These are phyloP conservation scores for Zygogramma bicolorata DNA, from an alignment of 2,888 invertebrate genomes.

Conservation along the genomic window DNA sequence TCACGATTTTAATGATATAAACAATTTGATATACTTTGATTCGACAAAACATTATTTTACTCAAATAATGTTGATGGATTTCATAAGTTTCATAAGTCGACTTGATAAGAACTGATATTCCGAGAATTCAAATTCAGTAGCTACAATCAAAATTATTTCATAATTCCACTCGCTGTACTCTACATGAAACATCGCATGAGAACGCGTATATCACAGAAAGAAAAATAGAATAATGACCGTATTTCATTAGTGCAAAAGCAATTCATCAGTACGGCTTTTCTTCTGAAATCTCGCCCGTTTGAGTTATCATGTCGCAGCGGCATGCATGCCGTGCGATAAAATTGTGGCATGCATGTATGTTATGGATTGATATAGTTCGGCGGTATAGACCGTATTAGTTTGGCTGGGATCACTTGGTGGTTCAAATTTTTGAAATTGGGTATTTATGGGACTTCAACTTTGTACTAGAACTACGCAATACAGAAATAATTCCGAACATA, in stretches of 20 bases:
- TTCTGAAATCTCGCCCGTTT: conserved; percentile 5
- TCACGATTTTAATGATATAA: too few relatives aligned
- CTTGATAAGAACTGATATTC: neutral
- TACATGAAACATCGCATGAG: conserved; percentile 6
- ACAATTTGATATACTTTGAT: too few relatives aligned
- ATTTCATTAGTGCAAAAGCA: conserved; percentile 10
- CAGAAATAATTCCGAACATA: too few relatives aligned
- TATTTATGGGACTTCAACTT: too few relatives aligned
- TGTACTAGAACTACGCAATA: too few relatives aligned
- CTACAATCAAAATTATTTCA: neutral
- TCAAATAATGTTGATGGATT: too few relatives aligned
- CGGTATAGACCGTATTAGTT: too few relatives aligned
- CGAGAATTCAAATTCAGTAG: neutral
- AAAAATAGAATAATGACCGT: neutral
- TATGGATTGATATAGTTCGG: neutral
- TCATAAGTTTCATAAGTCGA: too few relatives aligned
- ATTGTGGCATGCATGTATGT: neutral
- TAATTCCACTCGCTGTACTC: neutral
- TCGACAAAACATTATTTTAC: too few relatives aligned
- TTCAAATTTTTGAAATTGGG: too few relatives aligned
- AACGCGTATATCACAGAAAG: conserved; percentile 3
- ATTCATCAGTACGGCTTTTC: conserved; percentile 5
- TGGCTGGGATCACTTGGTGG: too few relatives aligned
- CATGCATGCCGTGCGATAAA: conserved; percentile 6
- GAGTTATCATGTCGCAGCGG: neutral